Evolutionary conservation across 2,113 vertebrate genomes (phyloP).

Genomic region (Bos indicus): DNA sequence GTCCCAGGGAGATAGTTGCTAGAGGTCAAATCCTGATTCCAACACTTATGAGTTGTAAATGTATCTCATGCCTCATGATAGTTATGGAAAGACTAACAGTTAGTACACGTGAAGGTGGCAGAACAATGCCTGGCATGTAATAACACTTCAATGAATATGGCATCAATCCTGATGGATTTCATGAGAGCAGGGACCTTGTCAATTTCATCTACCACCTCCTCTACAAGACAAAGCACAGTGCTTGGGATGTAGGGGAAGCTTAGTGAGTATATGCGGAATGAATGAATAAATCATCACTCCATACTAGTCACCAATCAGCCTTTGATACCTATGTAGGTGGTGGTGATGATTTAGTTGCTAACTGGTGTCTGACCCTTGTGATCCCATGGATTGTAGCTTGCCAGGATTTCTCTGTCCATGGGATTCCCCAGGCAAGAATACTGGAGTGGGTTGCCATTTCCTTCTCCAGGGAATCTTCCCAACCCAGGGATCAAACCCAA

Average conservation of each 20-base stretch:
- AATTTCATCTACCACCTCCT: background rate
- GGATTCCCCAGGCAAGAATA: background rate
- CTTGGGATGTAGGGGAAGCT: background rate
- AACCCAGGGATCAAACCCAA: background rate
- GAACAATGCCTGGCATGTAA: background rate
- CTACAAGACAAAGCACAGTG: background rate
- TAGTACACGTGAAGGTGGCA: background rate
- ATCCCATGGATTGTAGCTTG: background rate
- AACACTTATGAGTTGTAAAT: background rate
- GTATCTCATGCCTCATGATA: background rate
- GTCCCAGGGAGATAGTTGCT: background rate
- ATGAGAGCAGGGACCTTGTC: background rate
- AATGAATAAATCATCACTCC: background rate
- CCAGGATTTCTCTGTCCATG: background rate
- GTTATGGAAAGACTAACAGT: background rate
- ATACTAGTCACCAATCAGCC: background rate
- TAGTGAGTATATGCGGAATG: background rate
- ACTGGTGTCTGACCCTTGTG: background rate
- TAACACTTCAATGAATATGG: background rate
- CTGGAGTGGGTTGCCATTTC: background rate
- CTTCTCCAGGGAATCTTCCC: background rate
- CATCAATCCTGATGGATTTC: too few relatives aligned
- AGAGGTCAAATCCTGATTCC: background rate
- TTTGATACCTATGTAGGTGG: background rate
- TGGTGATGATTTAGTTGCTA: background rate